phyloP scores from a whole-genome alignment of 2,113 vertebrate genomes.

The Cinclus cinclus region DNA sequence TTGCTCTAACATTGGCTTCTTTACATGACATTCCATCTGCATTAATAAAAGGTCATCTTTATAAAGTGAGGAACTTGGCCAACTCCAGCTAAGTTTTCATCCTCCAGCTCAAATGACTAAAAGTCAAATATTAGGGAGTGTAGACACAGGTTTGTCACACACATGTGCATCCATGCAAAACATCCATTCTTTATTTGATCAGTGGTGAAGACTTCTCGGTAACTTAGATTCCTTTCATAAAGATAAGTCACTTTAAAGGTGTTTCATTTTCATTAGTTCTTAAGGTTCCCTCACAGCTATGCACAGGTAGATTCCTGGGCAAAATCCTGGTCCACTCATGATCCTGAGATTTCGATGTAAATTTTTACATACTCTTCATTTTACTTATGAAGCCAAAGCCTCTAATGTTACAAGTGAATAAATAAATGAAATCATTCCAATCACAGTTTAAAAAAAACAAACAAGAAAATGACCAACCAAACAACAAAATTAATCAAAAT shows the following conservation, averaged over 20 bases:
- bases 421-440: background rate
- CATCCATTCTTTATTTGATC: background rate
- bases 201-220: background rate
- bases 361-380: background rate
- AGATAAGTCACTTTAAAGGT: background rate
- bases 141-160: background rate
- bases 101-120: background rate
- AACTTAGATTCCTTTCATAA: background rate
- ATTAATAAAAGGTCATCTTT: background rate
- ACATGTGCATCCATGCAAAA: accelerated
- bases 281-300: background rate
- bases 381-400: background rate
- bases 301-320: background rate
- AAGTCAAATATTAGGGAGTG: background rate
- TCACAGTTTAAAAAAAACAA: background rate
- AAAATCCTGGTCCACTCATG: background rate
- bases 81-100: background rate
- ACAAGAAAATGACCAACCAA: background rate
- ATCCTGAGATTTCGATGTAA: background rate
- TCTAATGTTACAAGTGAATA: background rate
- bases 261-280: background rate
- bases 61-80: background rate
- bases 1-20: background rate
- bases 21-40: background rate
- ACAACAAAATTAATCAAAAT: background rate